Conservation (phyloP, 2,888 invertebrate genomes). For the Rhaphigaster nebulosa region DNA sequence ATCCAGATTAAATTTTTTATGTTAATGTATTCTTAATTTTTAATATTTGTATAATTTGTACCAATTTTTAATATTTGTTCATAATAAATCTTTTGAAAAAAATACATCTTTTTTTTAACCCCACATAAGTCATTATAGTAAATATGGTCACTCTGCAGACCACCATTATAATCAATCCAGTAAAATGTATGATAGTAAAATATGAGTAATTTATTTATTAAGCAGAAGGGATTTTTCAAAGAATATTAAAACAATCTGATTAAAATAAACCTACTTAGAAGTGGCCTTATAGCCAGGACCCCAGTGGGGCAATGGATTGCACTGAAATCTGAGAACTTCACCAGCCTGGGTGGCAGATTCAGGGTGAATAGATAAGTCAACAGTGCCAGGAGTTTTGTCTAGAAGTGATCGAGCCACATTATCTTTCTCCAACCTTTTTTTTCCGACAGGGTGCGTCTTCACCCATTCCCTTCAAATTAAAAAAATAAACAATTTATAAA, state of each 20-base stretch:
- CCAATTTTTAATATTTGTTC: no score
- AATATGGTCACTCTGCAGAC: no score
- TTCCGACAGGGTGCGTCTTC: slow-evolving; percentile 77
- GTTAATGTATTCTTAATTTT: no score
- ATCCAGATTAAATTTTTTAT: no score
- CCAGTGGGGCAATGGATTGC: slow-evolving; percentile 90
- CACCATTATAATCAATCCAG: no score
- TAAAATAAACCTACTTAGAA: slow-evolving; percentile 76
- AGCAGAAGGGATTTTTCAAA: not conserved
- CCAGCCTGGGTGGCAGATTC: slow-evolving; percentile 83
- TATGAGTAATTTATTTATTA: no score
- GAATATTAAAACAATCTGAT: not conserved
- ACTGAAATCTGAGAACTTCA: slow-evolving; percentile 84
- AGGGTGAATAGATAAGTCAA: slow-evolving; percentile 74
- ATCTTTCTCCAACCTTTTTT: slow-evolving; percentile 72
- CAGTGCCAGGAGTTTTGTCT: slow-evolving; percentile 66
- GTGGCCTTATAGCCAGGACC: slow-evolving; percentile 86
- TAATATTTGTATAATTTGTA: no score
- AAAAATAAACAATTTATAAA: not conserved
- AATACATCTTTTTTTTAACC: no score
- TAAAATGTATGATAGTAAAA: no score
- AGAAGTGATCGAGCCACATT: slow-evolving; percentile 66
- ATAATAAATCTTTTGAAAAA: no score
- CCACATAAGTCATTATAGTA: no score
- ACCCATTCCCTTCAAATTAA: slow-evolving; percentile 77